Evolutionary conservation across 1,140 invertebrate species (phyloP).

Genomic region (Leptinotarsa defecta): DNA sequence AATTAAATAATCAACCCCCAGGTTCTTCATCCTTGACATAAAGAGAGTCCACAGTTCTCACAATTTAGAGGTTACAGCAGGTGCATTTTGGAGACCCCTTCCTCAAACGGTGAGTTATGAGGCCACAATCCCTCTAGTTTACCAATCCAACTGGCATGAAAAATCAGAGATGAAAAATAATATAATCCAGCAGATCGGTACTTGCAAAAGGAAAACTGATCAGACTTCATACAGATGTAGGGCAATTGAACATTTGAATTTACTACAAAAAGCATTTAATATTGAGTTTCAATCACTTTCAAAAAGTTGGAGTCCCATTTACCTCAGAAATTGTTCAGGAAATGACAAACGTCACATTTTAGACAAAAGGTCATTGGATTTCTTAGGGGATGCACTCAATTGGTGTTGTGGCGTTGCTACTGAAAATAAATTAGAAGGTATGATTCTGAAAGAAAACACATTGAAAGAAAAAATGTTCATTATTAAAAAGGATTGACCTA

Average conservation of each 20-base stretch:
- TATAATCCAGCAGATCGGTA: neutral
- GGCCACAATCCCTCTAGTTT: slow-evolving; percentile 22
- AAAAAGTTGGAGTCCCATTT: slow-evolving; percentile 16
- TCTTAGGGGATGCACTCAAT: slow-evolving; percentile 27
- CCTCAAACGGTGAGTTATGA: no score
- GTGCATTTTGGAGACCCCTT: no score
- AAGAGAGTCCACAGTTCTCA: no score
- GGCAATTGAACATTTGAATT: neutral
- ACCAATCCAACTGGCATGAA: slow-evolving; percentile 11
- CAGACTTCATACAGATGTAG: neutral
- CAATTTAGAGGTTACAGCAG: slow-evolving; percentile 19
- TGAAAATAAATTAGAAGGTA: slow-evolving; percentile 24
- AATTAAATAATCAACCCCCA: no score
- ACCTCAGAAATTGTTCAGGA: slow-evolving; percentile 1
- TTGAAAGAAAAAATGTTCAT: slow-evolving; percentile 12
- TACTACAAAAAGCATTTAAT: slow-evolving; percentile 9
- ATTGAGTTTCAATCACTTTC: slow-evolving; percentile 5
- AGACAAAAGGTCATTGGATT: slow-evolving; percentile 27
- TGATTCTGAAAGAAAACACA: slow-evolving; percentile 20
- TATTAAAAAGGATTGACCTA: slow-evolving; percentile 13
- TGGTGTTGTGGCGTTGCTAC: slow-evolving; percentile 34
- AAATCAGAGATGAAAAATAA: neutral
- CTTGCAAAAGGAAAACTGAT: neutral
- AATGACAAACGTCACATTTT: neutral
- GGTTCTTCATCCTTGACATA: no score